These are phyloP conservation scores for Strigops habroptila DNA, from an alignment of 2,113 vertebrate genomes.

Conservation along the genomic window DNA sequence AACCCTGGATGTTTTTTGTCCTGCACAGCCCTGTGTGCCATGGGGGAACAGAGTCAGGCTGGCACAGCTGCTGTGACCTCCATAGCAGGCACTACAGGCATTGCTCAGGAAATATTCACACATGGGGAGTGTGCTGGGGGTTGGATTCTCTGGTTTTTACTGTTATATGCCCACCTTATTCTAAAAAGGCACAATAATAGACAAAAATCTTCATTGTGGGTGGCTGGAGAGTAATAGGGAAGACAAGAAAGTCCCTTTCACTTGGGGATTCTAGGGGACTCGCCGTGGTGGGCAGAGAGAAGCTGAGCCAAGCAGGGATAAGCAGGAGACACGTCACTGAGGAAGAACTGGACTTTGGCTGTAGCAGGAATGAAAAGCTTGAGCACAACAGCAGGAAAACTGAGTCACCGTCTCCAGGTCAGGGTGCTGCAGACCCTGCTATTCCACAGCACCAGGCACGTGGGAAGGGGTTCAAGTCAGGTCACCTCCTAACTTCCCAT, in stretches of 20 bases:
- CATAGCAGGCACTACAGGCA: rapidly evolving
- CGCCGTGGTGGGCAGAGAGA: background rate
- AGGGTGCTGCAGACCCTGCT: background rate
- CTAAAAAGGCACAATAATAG: background rate
- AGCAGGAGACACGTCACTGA: background rate
- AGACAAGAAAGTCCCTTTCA: background rate
- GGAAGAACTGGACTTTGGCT: background rate
- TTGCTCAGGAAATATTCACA: background rate
- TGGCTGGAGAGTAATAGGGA: background rate
- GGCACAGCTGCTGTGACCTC: background rate
- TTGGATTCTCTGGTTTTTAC: background rate
- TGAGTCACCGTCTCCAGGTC: background rate
- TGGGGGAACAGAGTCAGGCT: background rate
- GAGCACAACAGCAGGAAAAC: background rate
- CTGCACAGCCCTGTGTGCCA: background rate
- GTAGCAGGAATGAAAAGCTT: background rate
- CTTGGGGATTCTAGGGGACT: background rate
- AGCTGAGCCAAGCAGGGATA: background rate
- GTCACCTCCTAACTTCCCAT: background rate
- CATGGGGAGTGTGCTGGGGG: rapidly evolving
- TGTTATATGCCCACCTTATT: background rate
- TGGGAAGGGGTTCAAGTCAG: background rate
- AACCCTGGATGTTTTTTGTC: background rate
- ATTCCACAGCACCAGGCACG: background rate
- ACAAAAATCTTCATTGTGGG: background rate